phyloP scores from a whole-genome alignment of 2,888 invertebrate genomes.

The Cheiracanthium punctorium region DNA sequence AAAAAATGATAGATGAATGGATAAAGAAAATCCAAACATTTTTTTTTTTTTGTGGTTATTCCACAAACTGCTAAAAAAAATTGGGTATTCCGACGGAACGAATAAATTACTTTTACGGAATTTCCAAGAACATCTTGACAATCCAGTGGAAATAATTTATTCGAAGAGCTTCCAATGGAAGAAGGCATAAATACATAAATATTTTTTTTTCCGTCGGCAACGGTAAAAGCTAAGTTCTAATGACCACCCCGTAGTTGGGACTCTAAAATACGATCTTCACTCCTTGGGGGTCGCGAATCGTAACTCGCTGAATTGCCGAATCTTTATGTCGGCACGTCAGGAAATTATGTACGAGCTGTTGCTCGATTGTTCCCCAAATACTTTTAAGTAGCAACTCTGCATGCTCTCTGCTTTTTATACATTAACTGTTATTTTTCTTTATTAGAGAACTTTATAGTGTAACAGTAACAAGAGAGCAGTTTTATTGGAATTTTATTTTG shows the following conservation, averaged over 20 bases:
- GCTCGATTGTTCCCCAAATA: constrained; percentile 23
- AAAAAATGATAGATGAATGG: no score
- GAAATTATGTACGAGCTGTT: constrained; percentile 56
- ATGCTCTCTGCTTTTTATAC: not conserved
- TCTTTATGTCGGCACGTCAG: constrained; percentile 34
- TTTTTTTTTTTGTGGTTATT: no score
- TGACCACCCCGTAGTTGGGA: constrained; percentile 26
- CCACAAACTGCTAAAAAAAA: no score
- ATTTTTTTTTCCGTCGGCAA: constrained; percentile 21
- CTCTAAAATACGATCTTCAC: constrained; percentile 37
- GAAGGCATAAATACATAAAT: not conserved
- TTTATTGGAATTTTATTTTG: not conserved
- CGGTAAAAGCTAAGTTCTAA: constrained; percentile 26
- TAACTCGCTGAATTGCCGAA: constrained; percentile 34
- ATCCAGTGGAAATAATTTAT: not conserved
- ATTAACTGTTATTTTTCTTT: no score
- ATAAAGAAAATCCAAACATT: no score
- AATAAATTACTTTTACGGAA: no score
- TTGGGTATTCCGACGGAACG: no score
- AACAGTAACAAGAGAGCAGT: not conserved
- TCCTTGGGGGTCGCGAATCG: constrained; percentile 24
- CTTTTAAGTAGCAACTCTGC: constrained; percentile 16
- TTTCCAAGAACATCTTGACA: no score
- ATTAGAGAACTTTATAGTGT: no score
- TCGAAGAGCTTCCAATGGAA: not conserved